Evolutionary conservation across 1,140 invertebrate genomes (phyloP).

Genomic region (Bombus superbus): DNA sequence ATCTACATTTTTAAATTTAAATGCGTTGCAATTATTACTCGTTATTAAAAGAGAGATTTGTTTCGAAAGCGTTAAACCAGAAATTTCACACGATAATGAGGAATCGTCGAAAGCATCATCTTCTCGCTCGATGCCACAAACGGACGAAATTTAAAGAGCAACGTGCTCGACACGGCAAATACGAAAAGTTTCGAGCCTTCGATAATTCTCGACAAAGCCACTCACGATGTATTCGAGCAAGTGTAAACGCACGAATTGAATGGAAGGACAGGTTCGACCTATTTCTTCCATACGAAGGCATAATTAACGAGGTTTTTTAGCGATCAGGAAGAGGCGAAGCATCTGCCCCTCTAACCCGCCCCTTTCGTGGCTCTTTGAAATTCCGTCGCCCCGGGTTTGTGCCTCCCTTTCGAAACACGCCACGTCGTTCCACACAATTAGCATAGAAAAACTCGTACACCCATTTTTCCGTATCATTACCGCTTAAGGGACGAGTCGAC

Average conservation of each 20-base stretch:
- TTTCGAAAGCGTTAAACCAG: neutral
- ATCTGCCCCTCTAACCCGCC: neutral
- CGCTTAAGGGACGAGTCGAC: conserved; percentile 43
- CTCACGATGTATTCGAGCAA: neutral
- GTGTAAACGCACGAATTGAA: neutral
- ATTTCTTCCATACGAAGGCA: conserved; percentile 33
- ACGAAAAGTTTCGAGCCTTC: neutral
- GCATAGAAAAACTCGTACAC: conserved; percentile 50
- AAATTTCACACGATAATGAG: neutral
- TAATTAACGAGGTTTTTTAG: conserved; percentile 60
- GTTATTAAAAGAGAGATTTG: neutral
- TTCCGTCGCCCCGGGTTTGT: conserved; percentile 1
- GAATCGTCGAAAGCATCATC: neutral
- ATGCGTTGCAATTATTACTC: neutral
- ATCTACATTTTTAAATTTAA: neutral
- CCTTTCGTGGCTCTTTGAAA: neutral
- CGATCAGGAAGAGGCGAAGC: conserved; percentile 22
- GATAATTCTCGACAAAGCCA: conserved; percentile 2
- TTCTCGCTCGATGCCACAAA: neutral
- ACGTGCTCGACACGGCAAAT: neutral
- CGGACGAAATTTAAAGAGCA: neutral
- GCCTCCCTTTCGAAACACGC: conserved; percentile 30
- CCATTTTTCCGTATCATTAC: conserved; percentile 59
- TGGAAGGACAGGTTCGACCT: conserved; percentile 25
- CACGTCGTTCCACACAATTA: conserved; percentile 59